Evolutionary conservation across 2,113 vertebrate species (phyloP).

Genomic region (Pluvialis apricaria): DNA sequence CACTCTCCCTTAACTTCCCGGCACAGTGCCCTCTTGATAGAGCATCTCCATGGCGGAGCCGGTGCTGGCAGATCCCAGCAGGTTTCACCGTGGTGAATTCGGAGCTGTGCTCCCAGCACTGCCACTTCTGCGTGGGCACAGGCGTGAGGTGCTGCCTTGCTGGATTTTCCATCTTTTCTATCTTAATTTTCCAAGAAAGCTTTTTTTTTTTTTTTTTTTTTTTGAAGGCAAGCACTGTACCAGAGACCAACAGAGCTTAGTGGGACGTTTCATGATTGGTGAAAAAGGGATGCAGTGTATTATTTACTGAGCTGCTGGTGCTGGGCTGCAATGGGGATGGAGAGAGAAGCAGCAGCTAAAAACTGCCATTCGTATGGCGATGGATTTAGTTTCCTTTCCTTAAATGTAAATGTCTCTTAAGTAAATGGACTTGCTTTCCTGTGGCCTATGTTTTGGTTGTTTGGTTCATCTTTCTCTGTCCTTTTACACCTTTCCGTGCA

Average conservation of each 20-base stretch:
- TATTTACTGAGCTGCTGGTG: neutral
- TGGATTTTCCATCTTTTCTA: neutral
- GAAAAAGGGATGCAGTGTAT: neutral
- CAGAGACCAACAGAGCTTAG: neutral
- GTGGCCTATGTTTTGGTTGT: neutral
- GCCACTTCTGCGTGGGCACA: rapidly evolving
- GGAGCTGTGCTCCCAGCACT: neutral
- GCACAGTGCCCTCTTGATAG: too few species aligned
- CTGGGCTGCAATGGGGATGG: neutral
- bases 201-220: too few species aligned
- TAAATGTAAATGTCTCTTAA: neutral
- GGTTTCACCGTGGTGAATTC: neutral
- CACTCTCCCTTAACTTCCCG: neutral
- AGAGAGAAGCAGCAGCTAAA: neutral
- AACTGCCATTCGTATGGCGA: neutral
- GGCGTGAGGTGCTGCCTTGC: neutral
- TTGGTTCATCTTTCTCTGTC: neutral
- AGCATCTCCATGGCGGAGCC: neutral
- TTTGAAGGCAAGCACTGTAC: neutral
- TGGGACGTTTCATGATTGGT: neutral
- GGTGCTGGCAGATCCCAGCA: rapidly evolving
- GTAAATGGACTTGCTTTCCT: neutral
- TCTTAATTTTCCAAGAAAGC: neutral
- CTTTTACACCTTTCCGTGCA: neutral
- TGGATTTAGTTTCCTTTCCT: neutral